Evolutionary conservation across 2,797 vertebrate genomes (phyloP).

Genomic region (Oreochromis grahami): DNA sequence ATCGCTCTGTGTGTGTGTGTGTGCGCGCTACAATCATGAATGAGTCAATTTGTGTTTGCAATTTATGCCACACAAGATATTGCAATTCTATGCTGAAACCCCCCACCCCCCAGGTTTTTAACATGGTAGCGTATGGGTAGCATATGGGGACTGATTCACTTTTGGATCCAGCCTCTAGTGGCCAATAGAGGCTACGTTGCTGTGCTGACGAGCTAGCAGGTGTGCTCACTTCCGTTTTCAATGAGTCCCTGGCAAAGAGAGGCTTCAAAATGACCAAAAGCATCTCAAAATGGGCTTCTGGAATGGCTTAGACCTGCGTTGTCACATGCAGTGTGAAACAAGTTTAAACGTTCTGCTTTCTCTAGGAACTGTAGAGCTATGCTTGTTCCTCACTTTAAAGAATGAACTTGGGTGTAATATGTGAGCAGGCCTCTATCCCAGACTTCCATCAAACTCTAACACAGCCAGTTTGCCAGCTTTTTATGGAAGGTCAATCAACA

Average conservation of each 20-base stretch:
- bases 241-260: not conserved
- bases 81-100: not conserved
- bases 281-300: not conserved
- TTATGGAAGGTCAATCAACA: constrained; percentile 21
- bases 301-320: not conserved
- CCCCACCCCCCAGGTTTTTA: accelerated
- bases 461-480: constrained; percentile 3
- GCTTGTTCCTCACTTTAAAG: not conserved
- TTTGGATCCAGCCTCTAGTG: not conserved
- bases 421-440: not conserved
- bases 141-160: not conserved
- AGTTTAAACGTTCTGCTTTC: not conserved
- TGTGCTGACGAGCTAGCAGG: not conserved
- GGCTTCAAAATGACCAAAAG: not conserved
- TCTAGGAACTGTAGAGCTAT: not conserved
- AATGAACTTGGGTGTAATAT: not conserved
- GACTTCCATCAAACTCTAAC: not conserved
- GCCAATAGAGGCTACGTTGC: not conserved
- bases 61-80: not conserved
- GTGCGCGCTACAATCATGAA: accelerated
- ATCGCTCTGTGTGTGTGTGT: not conserved
- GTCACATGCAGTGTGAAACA: not conserved
- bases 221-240: not conserved
- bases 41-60: not conserved
- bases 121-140: not conserved